Percentiles rank a stretch among this genome's conserved stretches.
These are phyloP conservation scores for Mesocentrotus franciscanus DNA, from an alignment of 53 echinoderm and acorn worm species.

Conservation along the genomic window DNA sequence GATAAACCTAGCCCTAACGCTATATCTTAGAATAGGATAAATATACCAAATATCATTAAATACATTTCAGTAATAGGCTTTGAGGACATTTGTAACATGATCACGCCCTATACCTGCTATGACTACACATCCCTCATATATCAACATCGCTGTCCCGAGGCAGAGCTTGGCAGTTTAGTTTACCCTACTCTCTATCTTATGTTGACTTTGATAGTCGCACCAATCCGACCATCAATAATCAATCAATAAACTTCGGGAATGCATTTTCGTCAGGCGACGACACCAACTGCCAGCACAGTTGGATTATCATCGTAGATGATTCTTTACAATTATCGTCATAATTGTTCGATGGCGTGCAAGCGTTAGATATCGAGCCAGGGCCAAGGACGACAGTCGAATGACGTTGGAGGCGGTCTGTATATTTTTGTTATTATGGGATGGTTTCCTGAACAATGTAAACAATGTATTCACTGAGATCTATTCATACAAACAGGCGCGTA, in stretches of 20 bases:
- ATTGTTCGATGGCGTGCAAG: not conserved
- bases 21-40: too few relatives aligned
- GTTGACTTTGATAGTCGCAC: not conserved
- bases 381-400: not conserved
- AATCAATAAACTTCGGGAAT: constrained; percentile 26
- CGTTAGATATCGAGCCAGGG: not conserved
- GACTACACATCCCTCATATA: not conserved
- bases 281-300: not conserved
- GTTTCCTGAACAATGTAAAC: not conserved
- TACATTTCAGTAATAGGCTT: too few relatives aligned
- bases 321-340: not conserved
- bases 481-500: too few relatives aligned
- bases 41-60: too few relatives aligned
- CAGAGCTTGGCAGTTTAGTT: not conserved
- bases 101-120: not conserved
- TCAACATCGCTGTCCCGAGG: not conserved
- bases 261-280: not conserved
- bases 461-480: too few relatives aligned
- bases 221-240: not conserved
- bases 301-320: not conserved
- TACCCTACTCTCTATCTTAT: not conserved
- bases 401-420: not conserved
- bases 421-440: not conserved
- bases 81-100: too few relatives aligned
- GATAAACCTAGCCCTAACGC: too few relatives aligned